Conservation (phyloP, 1,140 invertebrate species). For the Eriocheir sinensis region DNA sequence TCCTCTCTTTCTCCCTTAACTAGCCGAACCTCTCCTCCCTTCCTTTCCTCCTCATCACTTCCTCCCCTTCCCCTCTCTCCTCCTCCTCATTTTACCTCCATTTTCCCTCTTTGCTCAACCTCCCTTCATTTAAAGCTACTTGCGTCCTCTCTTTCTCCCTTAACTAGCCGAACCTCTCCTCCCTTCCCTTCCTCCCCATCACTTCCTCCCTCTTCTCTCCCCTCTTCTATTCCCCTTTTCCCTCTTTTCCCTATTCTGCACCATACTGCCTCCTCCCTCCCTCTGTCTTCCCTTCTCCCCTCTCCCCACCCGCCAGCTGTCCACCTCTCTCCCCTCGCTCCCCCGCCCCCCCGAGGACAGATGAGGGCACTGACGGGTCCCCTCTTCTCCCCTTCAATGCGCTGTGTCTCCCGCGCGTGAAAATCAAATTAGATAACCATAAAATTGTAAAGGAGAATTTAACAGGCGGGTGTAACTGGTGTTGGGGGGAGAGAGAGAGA, state of each 20-base stretch:
- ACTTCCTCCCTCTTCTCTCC: not conserved
- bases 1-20: too few relatives aligned
- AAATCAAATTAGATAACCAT: conserved; percentile 77
- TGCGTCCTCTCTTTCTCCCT: not conserved
- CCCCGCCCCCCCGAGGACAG: conserved; percentile 27
- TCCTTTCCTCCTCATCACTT: not conserved
- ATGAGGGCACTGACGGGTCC: conserved; percentile 41
- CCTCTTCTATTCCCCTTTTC: not conserved
- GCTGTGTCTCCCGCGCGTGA: conserved; percentile 62
- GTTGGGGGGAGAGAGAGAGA: not conserved
- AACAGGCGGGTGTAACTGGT: conserved; percentile 63
- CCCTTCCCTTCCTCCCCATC: not conserved
- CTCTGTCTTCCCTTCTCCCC: not conserved
- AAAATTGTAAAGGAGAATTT: conserved; percentile 69
- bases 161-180: not conserved
- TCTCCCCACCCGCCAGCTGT: not conserved
- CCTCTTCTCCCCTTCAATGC: conserved; percentile 42
- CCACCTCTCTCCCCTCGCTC: not conserved
- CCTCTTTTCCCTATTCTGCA: too few relatives aligned
- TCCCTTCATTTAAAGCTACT: too few relatives aligned
- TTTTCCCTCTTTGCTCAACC: not conserved
- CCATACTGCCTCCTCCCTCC: not conserved
- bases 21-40: not conserved
- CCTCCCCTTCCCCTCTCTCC: conserved; percentile 33
- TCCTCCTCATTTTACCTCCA: not conserved